Base-by-base conservation (phyloP, 2,888 invertebrate genomes). In the Artemia sp. region DNA sequence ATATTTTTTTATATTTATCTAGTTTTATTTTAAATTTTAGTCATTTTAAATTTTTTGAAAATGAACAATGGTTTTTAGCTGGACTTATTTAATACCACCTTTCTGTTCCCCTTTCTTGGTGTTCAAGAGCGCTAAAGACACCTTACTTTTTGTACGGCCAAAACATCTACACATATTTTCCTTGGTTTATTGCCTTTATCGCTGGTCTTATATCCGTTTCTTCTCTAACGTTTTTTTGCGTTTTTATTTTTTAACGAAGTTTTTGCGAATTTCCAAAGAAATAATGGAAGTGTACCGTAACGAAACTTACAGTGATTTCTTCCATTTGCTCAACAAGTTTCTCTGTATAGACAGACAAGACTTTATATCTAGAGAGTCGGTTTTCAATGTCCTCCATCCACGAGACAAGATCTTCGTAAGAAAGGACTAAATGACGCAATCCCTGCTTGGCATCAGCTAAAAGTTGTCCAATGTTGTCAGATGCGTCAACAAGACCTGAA, bases 371-470 rank as follows among this genome's bases (percentile, higher is more conserved):
- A 64, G 86, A 85, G 9, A 96, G 81, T 75, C 88, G 83, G 70
- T 85, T 84, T 75, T 94, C 93, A 87, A 91, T 91, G 74, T 82
- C 83, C 76, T 92, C 92, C 90, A 94, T 92, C 94, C 94, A 94
- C 0, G 86, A 88, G n/a, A 90, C 88, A 51, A 94, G 81, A 77
- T 92, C 92, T 81, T 94, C 92, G 78, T 93, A 92, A 0, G 90
- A 91, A 0, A 93, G 83, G 1, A 92, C 92, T 71, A 93, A 80
- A 77, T 92, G 92, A 5, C 93, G 84, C n/a, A 94, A 81, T 1
- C 91, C 92, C 78, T 89, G 88, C 73, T 90, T 85, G 0, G 93
- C 92, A 72, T 87, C 86, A 74, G 88, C 87, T 69, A 96, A 81
- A 7, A 94, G 82, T 64, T 85, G 84, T 8, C 90, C 90, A 69